These are phyloP conservation scores for Lingula anatina DNA, from an alignment of 2,888 invertebrate species.

Conservation along the genomic window DNA sequence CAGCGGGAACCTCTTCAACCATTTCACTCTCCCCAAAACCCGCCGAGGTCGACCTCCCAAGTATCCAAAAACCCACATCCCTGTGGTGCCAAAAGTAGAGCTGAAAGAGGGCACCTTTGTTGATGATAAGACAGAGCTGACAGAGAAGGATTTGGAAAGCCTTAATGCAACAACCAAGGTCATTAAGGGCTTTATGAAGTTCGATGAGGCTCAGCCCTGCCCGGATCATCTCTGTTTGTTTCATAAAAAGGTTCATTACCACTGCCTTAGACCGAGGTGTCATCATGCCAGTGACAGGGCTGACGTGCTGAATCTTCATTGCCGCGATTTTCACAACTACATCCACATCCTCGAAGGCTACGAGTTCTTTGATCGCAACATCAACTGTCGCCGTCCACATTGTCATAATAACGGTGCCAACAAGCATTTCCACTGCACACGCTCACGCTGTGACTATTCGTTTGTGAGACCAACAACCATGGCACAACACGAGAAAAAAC, in stretches of 20 bases:
- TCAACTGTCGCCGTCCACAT: slow-evolving; percentile 65
- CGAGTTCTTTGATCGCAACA: slow-evolving; percentile 72
- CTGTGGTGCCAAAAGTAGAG: slow-evolving; percentile 43
- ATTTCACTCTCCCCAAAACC: no score
- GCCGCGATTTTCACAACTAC: slow-evolving; percentile 79
- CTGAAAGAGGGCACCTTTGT: slow-evolving; percentile 5
- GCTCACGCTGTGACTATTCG: slow-evolving; percentile 66
- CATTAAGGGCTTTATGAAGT: slow-evolving; percentile 38
- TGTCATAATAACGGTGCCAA: slow-evolving; percentile 68
- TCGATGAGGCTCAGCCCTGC: slow-evolving; percentile 58
- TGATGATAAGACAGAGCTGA: slow-evolving; percentile 4
- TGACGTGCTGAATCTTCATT: slow-evolving; percentile 73
- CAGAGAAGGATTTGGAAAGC: slow-evolving; percentile 9
- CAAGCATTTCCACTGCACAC: slow-evolving; percentile 72
- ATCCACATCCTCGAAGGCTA: slow-evolving; percentile 78
- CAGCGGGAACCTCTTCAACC: no score
- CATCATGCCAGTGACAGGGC: slow-evolving; percentile 77
- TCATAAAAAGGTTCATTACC: slow-evolving; percentile 70
- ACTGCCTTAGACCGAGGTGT: slow-evolving; percentile 77
- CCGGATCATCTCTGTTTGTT: slow-evolving; percentile 68
- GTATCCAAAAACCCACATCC: slow-evolving; percentile 58
- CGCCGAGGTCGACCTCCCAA: slow-evolving; percentile 96
- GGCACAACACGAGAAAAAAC: slow-evolving; percentile 68
- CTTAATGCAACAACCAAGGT: slow-evolving; percentile 14
- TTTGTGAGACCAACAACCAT: slow-evolving; percentile 72